Evolutionary conservation across 2,113 vertebrate genomes (phyloP).

Genomic region (Trichomycterus rosablanca): DNA sequence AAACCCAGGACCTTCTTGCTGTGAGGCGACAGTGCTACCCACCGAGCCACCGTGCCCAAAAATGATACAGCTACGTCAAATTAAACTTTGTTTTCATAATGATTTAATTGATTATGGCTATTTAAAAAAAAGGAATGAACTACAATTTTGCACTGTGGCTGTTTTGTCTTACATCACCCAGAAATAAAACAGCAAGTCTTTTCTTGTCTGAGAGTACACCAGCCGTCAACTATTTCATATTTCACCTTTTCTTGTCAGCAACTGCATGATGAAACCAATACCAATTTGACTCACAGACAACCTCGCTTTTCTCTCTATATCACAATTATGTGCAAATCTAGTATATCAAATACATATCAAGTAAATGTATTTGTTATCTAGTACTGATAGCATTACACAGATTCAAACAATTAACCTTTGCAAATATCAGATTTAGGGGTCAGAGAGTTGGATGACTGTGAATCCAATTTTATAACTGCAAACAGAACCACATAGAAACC

Average conservation of each 20-base stretch:
- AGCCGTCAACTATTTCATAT: neutral
- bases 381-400: constrained; percentile 18
- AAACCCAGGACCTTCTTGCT: too few species aligned
- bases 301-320: neutral
- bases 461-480: constrained; percentile 24
- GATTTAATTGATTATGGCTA: too few species aligned
- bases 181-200: too few species aligned
- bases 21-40: too few species aligned
- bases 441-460: constrained; percentile 24
- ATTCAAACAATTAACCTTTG: constrained; percentile 38
- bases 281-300: neutral
- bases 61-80: too few species aligned
- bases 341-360: too few species aligned
- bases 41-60: too few species aligned
- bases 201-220: too few species aligned
- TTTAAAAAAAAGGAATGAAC: too few species aligned
- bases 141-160: too few species aligned
- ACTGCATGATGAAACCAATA: neutral
- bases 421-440: constrained; percentile 36
- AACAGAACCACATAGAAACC: constrained; percentile 33
- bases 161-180: too few species aligned
- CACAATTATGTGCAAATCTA: constrained; percentile 22
- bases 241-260: neutral
- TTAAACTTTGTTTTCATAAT: too few species aligned
- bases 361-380: constrained; percentile 30